Evolutionary conservation across 2,113 vertebrate genomes (phyloP), one percentile per base, ranked within the genome.

Genomic region (Otocyon megalotis): DNA sequence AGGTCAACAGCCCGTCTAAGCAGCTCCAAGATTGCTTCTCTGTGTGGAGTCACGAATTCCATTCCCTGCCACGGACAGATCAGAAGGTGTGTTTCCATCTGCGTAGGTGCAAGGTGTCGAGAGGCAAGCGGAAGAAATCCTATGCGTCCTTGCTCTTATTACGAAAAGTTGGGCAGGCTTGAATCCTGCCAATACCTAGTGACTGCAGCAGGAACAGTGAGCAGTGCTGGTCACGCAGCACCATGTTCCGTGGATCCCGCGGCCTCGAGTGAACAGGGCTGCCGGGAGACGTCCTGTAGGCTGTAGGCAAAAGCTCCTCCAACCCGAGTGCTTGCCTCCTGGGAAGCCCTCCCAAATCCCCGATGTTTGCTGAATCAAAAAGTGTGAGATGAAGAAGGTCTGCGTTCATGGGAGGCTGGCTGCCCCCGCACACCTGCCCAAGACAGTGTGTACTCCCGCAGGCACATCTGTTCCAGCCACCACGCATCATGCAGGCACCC

Each of bases 381-480:
- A 48, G 13, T 1, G 69, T 76, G 74, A 28, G 28, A 16, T 30
- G 28, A 28, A 17, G 56, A 72, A 24, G 26, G 32, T 69, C 65
- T 69, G 65, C 65, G 12, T 28, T 26, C 60, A 0, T 4, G 24
- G 60, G 43, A 50, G 30, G 26, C 74, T 50, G 26, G 74, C 8
- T 17, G 37, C 37, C 24, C 8, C 72, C 7, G 1, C 72, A 28
- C 24, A 48, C 72, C 24, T 1, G 3, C 24, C 37, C 13, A 3
- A 2, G 72, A 48, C 14, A 16, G 67, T 35, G 16, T 15, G 74
- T 26, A 2, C 0, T 8, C 26, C 74, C 14, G 1, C 3, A 7
- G 6, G 3, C 3, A 2, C 8, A 3, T 50, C 72, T 15, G 37
- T 48, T 3, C 7, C 43, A 0, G 72, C 74, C 43, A 3, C 37